Percentiles rank a stretch among this genome's conserved stretches.
phyloP scores from a whole-genome alignment of 2,113 vertebrate species.

The Vulpes vulpes region DNA sequence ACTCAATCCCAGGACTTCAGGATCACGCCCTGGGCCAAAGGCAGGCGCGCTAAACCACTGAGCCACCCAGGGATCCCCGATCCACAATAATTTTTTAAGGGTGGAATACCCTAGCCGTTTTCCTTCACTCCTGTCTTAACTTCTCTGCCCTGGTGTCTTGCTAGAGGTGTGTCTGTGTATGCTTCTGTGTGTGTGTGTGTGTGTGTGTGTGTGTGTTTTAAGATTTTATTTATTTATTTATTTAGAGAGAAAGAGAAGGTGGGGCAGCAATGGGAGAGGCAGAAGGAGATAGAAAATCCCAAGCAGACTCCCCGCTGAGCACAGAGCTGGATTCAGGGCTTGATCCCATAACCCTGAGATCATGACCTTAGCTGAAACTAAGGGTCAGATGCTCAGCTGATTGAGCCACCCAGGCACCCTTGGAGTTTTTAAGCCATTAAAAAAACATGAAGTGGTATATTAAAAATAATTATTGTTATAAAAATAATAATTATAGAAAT shows the following conservation, averaged over 20 bases:
- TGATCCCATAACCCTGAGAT: neutral
- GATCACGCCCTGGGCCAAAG: too few species aligned
- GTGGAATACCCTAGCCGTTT: neutral
- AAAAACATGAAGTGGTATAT: neutral
- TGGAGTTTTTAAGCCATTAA: slow-evolving; percentile 6
- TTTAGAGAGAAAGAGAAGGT: neutral
- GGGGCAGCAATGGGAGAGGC: neutral
- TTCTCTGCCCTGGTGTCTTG: neutral
- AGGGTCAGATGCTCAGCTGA: neutral
- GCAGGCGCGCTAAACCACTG: too few species aligned
- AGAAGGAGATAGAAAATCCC: neutral
- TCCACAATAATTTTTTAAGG: neutral
- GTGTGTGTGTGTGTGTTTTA: too few species aligned
- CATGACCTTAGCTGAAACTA: neutral
- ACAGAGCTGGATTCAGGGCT: too few species aligned
- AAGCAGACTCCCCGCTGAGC: neutral
- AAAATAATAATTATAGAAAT: neutral
- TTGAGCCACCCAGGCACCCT: neutral
- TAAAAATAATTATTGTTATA: neutral
- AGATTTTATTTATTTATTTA: neutral
- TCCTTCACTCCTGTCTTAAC: neutral
- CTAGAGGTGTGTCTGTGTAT: neutral
- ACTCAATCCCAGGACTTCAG: too few species aligned
- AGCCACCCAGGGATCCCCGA: neutral
- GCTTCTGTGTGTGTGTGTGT: too few species aligned